Evolutionary conservation across 2,113 vertebrate genomes (phyloP), one percentile per base, ranked within the genome.

Genomic region (Tragulus kanchil): DNA sequence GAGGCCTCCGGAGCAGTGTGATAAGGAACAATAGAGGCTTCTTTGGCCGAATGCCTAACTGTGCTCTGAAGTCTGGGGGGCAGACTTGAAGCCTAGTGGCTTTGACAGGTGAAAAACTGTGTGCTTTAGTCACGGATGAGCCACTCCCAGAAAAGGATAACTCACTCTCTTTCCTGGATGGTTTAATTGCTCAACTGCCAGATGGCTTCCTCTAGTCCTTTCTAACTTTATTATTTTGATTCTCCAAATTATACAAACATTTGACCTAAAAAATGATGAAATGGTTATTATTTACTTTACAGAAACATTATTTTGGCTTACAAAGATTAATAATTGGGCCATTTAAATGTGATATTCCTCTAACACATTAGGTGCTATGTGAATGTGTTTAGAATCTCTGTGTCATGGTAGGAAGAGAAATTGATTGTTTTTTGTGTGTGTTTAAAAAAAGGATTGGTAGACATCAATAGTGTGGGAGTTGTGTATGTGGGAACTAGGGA

Each of bases 51-150:
- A 50, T 0, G 4, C 25, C 56, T 73, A 4, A 52, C 75, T 36
- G 26, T 23, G 77, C 54, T 79, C 36, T 31, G 0, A 0, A n/a
- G 48, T 31, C 81, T 4, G 16, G 48, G 48, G 4, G 52, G n/a
- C 54, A 21, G 58, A 50, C 62, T 87, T 94, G 95, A 93, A 90
- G 83, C 42, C 73, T 75, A 81, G 56, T 92, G 92, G 62, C 78
- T 93, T 36, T 87, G 90, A 95, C 90, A 96, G 97, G 94, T 84
- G 75, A 90, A 93, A 75, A 95, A 50, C 96, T 92, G 28, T 85
- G 92, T 48, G 13, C 19, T 62, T 94, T 90, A 95, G 90, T 95
- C 94, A 87, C 0, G 25, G 87, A 52, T 75, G 75, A 91, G 52
- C 56, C 86, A 61, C 52, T 90, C 92, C 73, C 94, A 96, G 92